phyloP scores from a whole-genome alignment of 2,888 invertebrate species.

The Chloroclysta siterata region DNA sequence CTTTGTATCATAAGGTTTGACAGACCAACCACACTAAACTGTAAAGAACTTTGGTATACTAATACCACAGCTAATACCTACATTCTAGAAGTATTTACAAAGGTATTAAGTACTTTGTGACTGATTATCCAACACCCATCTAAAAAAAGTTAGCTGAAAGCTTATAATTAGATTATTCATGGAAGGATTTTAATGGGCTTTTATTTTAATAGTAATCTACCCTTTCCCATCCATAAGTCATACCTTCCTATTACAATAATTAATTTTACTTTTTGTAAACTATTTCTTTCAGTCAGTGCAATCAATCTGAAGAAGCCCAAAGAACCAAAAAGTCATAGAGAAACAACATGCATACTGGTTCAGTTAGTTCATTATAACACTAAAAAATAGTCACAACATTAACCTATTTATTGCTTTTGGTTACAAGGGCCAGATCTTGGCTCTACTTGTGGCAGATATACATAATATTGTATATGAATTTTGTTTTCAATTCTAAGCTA shows the following conservation, averaged over 20 bases:
- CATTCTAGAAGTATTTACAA: not conserved
- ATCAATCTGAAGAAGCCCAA: constrained; percentile 12
- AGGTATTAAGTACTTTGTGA: constrained; percentile 1
- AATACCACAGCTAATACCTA: not conserved
- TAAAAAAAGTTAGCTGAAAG: too few species aligned
- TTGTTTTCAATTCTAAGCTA: not conserved
- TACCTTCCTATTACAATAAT: not conserved
- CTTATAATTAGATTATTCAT: not conserved
- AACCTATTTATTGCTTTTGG: constrained; percentile 25
- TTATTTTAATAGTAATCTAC: too few species aligned
- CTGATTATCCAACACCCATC: not conserved
- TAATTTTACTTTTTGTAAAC: not conserved
- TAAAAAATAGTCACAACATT: constrained; percentile 10
- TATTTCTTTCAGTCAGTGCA: constrained; percentile 2
- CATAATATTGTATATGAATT: not conserved
- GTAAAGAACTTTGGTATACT: not conserved
- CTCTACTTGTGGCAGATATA: not conserved
- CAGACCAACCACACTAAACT: constrained; percentile 9
- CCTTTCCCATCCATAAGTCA: not conserved
- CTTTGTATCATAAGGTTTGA: constrained; percentile 10
- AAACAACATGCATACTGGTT: constrained; percentile 50
- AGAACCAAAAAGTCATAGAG: constrained; percentile 11
- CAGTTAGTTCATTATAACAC: constrained; percentile 22
- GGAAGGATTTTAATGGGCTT: too few species aligned
- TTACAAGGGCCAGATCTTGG: constrained; percentile 5